Evolutionary conservation across 2,888 invertebrate species (phyloP).

Genomic region (Caenorhabditis doughertyi): DNA sequence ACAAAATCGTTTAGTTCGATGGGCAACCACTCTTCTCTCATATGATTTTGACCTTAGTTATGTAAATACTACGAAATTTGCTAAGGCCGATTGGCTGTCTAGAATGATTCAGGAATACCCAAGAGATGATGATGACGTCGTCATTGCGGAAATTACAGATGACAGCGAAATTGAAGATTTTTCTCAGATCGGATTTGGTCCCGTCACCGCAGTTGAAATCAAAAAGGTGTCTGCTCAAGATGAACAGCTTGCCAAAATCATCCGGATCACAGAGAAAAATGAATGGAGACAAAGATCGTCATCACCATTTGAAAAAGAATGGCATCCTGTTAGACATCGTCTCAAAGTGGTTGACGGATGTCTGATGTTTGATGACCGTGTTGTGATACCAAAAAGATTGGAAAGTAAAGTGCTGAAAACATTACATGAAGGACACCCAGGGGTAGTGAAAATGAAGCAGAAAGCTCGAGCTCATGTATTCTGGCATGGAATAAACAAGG

Average conservation of each 20-base stretch:
- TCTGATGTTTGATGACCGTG: constrained; percentile 55
- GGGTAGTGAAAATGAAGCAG: constrained; percentile 77
- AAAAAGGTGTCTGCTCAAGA: no score
- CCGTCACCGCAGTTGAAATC: no score
- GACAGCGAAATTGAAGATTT: not conserved
- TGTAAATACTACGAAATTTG: not conserved
- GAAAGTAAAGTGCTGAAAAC: constrained; percentile 41
- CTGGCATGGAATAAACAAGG: constrained; percentile 75
- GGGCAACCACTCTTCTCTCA: not conserved
- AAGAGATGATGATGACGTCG: constrained; percentile 2
- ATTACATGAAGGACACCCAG: constrained; percentile 77
- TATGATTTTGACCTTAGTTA: constrained; percentile 1
- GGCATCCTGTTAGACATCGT: not conserved
- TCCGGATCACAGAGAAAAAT: no score
- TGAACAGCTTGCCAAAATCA: no score
- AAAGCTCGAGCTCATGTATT: constrained; percentile 77
- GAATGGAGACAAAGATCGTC: not conserved
- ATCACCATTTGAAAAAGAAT: not conserved
- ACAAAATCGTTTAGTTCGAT: not conserved
- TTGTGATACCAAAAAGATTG: constrained; percentile 71
- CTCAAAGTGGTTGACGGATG: constrained; percentile 1
- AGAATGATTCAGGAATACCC: not conserved
- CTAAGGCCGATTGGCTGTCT: not conserved
- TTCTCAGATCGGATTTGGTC: no score
- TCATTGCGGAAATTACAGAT: constrained; percentile 1